Evolutionary conservation across 2,888 invertebrate species (phyloP).

Genomic region (Parascotia fuliginaria): DNA sequence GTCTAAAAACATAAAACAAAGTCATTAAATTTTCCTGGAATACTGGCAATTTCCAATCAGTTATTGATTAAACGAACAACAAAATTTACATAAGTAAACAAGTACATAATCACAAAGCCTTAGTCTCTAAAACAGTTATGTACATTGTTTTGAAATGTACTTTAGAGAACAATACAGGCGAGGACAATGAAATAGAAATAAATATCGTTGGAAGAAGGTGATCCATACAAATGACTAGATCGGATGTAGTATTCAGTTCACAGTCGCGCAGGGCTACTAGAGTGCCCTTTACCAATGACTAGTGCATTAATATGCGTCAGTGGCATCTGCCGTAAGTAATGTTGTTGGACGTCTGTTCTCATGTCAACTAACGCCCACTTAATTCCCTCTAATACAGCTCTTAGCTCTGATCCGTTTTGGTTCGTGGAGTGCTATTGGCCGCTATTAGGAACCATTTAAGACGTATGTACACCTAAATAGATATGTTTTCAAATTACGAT

Average conservation of each 20-base stretch:
- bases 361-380: constrained; percentile 3
- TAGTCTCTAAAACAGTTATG: constrained; percentile 7
- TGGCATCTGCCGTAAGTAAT: constrained; percentile 32
- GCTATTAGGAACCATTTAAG: neutral
- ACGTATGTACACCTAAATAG: neutral
- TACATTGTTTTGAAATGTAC: neutral
- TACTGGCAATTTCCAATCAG: constrained; percentile 15
- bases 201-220: constrained; percentile 20
- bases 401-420: constrained; percentile 20
- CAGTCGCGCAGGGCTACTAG: constrained; percentile 48
- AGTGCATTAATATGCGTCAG: constrained; percentile 49
- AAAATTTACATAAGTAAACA: constrained; percentile 18
- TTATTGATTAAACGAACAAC: constrained; percentile 18
- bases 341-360: constrained; percentile 26
- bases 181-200: constrained; percentile 22
- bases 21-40: constrained; percentile 3
- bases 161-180: constrained; percentile 7
- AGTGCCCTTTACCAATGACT: constrained; percentile 58
- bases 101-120: constrained; percentile 13
- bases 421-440: neutral
- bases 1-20: no score
- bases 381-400: constrained; percentile 1
- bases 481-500: neutral
- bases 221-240: constrained; percentile 48
- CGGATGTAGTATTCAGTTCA: constrained; percentile 61